Percentiles rank a stretch among this genome's conserved stretches.
Conservation (phyloP, 2,113 vertebrate genomes). For the Callocephalon fimbriatum region DNA sequence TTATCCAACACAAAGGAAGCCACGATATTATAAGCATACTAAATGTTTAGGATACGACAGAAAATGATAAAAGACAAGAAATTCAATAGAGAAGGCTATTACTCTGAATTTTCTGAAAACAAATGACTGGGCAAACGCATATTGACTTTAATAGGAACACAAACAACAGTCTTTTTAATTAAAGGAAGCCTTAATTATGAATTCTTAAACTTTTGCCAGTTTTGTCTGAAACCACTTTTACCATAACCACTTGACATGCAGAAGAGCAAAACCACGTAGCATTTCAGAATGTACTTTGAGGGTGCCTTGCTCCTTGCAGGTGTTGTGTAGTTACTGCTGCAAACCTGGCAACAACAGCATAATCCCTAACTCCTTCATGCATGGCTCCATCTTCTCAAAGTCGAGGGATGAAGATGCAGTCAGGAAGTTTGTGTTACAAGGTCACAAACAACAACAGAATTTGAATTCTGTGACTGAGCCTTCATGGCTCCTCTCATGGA, state of each 20-base stretch:
- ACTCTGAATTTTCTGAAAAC: background rate
- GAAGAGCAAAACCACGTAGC: background rate
- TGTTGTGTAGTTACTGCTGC: background rate
- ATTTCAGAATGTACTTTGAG: background rate
- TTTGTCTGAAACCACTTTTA: background rate
- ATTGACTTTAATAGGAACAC: background rate
- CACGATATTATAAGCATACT: background rate
- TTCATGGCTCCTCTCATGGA: background rate
- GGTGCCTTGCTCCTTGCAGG: background rate
- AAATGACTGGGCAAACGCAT: background rate
- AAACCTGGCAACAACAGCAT: background rate
- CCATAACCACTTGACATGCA: background rate
- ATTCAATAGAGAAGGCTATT: background rate
- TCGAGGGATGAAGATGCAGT: background rate
- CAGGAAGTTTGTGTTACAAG: background rate
- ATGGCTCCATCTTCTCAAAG: background rate
- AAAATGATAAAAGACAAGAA: slow-evolving; percentile 10
- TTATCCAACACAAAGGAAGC: background rate
- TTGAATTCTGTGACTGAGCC: background rate
- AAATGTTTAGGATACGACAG: background rate
- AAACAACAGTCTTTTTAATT: background rate
- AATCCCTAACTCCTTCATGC: background rate
- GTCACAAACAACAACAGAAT: background rate
- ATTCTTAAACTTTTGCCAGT: background rate
- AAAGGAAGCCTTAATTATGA: background rate